phyloP scores from a whole-genome alignment of 2,113 vertebrate genomes.

The Limanda limanda region DNA sequence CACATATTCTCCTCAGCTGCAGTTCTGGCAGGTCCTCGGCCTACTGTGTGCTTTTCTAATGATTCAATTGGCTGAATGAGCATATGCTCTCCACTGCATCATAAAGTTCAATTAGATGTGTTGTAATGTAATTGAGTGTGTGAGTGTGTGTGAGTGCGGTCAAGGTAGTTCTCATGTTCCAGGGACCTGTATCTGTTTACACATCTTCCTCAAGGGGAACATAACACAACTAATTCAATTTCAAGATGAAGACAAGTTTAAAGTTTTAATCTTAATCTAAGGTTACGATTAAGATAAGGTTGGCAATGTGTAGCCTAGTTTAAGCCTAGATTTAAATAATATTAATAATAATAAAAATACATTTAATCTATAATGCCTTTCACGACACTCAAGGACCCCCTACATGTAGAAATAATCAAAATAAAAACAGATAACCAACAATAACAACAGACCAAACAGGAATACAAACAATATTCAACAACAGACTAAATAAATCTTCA shows the following conservation, averaged over 20 bases:
- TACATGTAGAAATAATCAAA: too few relatives aligned
- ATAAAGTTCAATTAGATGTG: slow-evolving; percentile 83
- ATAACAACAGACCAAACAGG: too few relatives aligned
- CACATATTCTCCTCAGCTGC: slow-evolving; percentile 73
- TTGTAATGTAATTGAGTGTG: slow-evolving; percentile 78
- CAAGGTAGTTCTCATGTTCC: background rate
- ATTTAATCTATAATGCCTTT: too few relatives aligned
- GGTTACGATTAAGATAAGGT: background rate
- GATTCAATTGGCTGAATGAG: slow-evolving; percentile 83
- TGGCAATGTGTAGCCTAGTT: background rate
- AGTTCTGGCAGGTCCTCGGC: slow-evolving; percentile 73
- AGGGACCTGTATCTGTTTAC: background rate
- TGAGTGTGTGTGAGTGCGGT: slow-evolving; percentile 40
- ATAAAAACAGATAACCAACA: too few relatives aligned
- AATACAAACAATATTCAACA: too few relatives aligned
- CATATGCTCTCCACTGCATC: slow-evolving; percentile 83
- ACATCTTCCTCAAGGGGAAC: background rate
- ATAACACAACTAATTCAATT: background rate
- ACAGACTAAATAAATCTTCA: too few relatives aligned
- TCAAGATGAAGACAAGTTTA: background rate
- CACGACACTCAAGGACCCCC: too few relatives aligned
- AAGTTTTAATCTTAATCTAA: background rate
- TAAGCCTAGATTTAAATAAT: too few relatives aligned
- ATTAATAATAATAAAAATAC: too few relatives aligned
- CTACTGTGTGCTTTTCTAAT: slow-evolving; percentile 81